A percentile compares a stretch with the other conserved stretches of the same genome.
These are phyloP conservation scores for Endotricha flammealis DNA, from an alignment of 2,888 invertebrate species.

Conservation along the genomic window DNA sequence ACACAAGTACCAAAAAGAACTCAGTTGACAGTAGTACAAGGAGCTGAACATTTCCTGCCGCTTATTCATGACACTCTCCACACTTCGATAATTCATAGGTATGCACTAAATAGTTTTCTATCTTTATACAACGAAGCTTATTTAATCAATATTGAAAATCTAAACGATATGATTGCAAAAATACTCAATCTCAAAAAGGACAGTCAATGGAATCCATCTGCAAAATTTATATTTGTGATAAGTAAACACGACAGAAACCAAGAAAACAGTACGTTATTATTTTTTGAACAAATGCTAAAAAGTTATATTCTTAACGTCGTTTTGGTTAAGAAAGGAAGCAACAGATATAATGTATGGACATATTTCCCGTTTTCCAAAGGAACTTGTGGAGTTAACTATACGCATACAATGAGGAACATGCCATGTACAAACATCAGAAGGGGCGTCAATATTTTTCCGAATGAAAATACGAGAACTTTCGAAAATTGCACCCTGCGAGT, in stretches of 20 bases:
- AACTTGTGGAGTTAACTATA: not conserved
- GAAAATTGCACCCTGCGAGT: not conserved
- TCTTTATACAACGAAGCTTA: not conserved
- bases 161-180: not conserved
- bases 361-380: not conserved
- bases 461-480: not conserved
- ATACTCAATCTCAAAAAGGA: not conserved
- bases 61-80: not conserved
- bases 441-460: not conserved
- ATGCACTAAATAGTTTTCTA: not conserved
- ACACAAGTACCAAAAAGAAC: not conserved
- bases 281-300: not conserved
- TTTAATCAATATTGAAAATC: not conserved
- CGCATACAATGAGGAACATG: not conserved
- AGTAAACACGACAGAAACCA: not conserved
- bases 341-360: not conserved
- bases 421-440: not conserved
- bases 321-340: not conserved
- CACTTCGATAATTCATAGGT: not conserved
- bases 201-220: not conserved
- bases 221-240: not conserved
- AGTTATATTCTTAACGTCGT: not conserved
- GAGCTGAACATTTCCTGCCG: not conserved
- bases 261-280: not conserved
- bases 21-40: not conserved